Evolutionary conservation across 2,797 vertebrate genomes (phyloP).

Genomic region (Tragelaphus eurycerus): DNA sequence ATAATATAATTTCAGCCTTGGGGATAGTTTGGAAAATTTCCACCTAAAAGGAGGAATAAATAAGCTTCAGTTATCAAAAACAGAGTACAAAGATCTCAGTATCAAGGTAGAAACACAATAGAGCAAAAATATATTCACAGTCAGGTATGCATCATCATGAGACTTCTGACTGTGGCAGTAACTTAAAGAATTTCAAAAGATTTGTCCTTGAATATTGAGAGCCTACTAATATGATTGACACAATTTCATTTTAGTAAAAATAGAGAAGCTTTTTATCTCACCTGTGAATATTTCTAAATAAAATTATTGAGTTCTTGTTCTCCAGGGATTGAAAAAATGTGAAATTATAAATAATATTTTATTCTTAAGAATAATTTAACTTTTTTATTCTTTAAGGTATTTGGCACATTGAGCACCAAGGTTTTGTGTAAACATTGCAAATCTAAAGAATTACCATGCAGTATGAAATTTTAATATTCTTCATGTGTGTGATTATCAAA

Average conservation of each 20-base stretch:
- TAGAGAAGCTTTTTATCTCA: not conserved
- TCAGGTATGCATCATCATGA: not conserved
- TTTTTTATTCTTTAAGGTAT: slow-evolving; percentile 49
- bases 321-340: not conserved
- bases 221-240: not conserved
- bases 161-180: not conserved
- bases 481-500: not conserved
- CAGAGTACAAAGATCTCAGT: slow-evolving; percentile 7
- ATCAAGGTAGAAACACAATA: not conserved
- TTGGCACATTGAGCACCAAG: not conserved
- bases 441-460: slow-evolving; percentile 19
- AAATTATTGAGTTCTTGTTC: not conserved
- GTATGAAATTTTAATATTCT: slow-evolving; percentile 14
- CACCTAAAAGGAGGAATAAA: slow-evolving; percentile 46
- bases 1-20: slow-evolving; percentile 44
- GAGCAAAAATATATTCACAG: slow-evolving; percentile 38
- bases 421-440: slow-evolving; percentile 32
- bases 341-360: not conserved
- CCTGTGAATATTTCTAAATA: not conserved
- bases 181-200: not conserved
- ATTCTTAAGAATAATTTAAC: slow-evolving; percentile 32
- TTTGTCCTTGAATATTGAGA: slow-evolving; percentile 13
- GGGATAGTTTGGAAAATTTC: slow-evolving; percentile 18
- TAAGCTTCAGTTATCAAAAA: not conserved
- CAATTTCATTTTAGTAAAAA: not conserved